A percentile compares a stretch with the other conserved stretches of the same genome.
These are phyloP conservation scores for Verasper variegatus DNA, from an alignment of 2,113 vertebrate genomes.

Conservation along the genomic window DNA sequence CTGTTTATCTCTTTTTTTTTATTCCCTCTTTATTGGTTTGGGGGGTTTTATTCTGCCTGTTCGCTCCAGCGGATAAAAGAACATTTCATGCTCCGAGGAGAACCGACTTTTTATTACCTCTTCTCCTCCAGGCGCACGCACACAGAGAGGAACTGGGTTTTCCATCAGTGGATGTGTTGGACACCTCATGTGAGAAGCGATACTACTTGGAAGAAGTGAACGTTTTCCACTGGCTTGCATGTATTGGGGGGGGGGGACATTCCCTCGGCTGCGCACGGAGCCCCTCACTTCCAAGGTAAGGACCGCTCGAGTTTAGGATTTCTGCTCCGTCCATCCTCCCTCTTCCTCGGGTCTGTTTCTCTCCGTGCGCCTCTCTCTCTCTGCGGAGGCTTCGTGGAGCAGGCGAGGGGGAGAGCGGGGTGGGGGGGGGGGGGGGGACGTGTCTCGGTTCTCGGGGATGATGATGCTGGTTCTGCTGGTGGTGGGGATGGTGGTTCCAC, in stretches of 20 bases:
- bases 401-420: neutral
- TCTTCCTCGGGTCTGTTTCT: neutral
- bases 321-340: neutral
- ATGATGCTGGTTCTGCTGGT: neutral
- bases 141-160: slow-evolving; percentile 32
- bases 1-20: too few species aligned
- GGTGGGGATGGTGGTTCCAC: too few species aligned
- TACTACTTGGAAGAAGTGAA: slow-evolving; percentile 40
- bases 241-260: slow-evolving; percentile 13
- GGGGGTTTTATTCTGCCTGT: neutral
- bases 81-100: slow-evolving; percentile 23
- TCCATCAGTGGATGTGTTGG: slow-evolving; percentile 66
- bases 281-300: slow-evolving; percentile 62
- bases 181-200: slow-evolving; percentile 49
- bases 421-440: too few species aligned
- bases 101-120: neutral
- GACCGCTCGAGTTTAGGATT: slow-evolving; percentile 22
- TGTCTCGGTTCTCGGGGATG: slow-evolving; percentile 27
- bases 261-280: slow-evolving; percentile 57
- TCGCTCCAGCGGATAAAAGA: slow-evolving; percentile 41
- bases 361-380: neutral
- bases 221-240: slow-evolving; percentile 46
- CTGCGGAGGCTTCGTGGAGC: neutral
- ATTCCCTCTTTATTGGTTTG: neutral
- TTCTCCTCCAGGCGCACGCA: slow-evolving; percentile 12